These are phyloP conservation scores for Proctacanthus coquilletti DNA, from an alignment of 1,140 invertebrate species.

Conservation along the genomic window DNA sequence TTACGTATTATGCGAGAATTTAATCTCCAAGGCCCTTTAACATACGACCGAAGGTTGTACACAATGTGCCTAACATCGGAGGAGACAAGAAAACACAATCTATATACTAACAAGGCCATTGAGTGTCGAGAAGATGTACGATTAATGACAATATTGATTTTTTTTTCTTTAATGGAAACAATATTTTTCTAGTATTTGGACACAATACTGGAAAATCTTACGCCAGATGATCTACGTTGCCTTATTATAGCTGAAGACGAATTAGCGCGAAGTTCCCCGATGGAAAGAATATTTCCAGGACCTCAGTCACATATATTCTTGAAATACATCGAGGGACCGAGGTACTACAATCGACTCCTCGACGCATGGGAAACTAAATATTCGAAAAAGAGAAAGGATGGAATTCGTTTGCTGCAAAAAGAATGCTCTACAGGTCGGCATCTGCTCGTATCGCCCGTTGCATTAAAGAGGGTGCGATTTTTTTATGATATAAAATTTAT, in stretches of 20 bases:
- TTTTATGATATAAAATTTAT: too few species aligned
- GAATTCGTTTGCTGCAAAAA: constrained; percentile 47
- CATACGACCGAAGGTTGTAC: constrained; percentile 50
- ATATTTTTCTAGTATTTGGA: constrained; percentile 43
- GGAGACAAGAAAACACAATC: constrained; percentile 46
- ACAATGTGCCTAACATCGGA: constrained; percentile 44
- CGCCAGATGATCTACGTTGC: constrained; percentile 78
- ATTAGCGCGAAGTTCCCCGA: constrained; percentile 46
- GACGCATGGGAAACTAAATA: constrained; percentile 83
- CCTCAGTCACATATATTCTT: constrained; percentile 58
- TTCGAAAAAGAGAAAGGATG: constrained; percentile 40
- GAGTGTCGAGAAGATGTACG: constrained; percentile 45
- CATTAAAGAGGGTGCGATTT: constrained; percentile 25
- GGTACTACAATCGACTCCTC: constrained; percentile 88
- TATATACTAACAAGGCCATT: constrained; percentile 38
- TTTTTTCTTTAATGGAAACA: too few species aligned
- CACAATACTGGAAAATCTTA: constrained; percentile 60
- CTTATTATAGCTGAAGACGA: constrained; percentile 87
- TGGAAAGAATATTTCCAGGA: constrained; percentile 82
- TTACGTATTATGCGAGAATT: constrained; percentile 27
- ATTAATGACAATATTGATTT: too few species aligned
- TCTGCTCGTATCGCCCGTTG: constrained; percentile 40
- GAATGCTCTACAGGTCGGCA: constrained; percentile 58
- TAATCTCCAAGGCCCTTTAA: constrained; percentile 35
- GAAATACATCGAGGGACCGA: constrained; percentile 61